Percentiles rank a stretch among this genome's conserved stretches.
These are phyloP conservation scores for Columba guinea DNA, from an alignment of 2,797 vertebrate genomes.

Conservation along the genomic window DNA sequence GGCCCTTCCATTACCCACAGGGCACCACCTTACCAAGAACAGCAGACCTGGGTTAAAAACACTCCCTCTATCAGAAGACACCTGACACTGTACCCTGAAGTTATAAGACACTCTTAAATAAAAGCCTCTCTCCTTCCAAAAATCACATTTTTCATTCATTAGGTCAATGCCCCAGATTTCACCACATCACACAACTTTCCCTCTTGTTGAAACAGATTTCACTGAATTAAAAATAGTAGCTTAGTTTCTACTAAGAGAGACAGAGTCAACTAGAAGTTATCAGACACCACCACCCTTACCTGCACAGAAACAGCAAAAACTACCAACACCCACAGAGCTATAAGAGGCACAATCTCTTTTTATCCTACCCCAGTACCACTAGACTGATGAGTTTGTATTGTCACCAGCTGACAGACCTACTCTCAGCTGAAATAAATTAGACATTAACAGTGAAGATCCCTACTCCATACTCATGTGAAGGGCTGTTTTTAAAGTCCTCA, in stretches of 20 bases:
- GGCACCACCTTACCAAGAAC: neutral
- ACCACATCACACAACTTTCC: neutral
- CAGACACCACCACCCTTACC: neutral
- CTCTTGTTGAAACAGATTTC: neutral
- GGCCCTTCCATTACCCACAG: neutral
- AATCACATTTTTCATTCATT: fast-evolving
- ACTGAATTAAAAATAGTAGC: fast-evolving
- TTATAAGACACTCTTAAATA: fast-evolving
- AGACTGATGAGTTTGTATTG: neutral
- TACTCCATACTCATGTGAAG: neutral
- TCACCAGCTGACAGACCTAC: neutral
- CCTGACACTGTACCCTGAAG: fast-evolving
- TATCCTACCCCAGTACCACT: neutral
- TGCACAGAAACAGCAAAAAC: neutral
- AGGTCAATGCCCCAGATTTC: fast-evolving
- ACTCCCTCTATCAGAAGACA: fast-evolving
- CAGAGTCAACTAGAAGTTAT: fast-evolving
- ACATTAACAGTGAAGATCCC: neutral
- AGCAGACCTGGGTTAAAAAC: fast-evolving
- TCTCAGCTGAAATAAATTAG: neutral
- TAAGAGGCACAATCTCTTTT: fast-evolving
- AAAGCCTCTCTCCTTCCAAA: neutral
- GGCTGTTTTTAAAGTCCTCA: neutral
- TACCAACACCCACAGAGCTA: fast-evolving
- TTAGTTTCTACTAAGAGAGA: fast-evolving